Conservation (phyloP, 35 echinoderm and acorn worm genomes). For the Heliocidaris erythrogramma region DNA sequence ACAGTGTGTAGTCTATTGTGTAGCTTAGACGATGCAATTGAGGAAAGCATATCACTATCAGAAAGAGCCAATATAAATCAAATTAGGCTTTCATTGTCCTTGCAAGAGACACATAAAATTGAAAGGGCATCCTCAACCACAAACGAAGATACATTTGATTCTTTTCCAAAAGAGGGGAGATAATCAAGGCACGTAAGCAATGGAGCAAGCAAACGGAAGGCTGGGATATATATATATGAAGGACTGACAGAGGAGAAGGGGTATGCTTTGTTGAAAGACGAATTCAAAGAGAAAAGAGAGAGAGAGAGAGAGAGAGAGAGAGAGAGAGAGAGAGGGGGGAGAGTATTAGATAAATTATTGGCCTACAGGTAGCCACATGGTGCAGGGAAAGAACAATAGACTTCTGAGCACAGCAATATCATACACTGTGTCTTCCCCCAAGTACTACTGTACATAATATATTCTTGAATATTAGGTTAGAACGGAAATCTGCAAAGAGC, state of each 20-base stretch:
- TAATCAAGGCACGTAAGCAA: too few relatives aligned
- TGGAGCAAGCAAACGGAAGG: neutral
- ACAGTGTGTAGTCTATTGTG: neutral
- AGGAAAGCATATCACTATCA: neutral
- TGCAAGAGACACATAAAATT: neutral
- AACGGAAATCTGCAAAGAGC: too few relatives aligned
- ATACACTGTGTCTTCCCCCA: too few relatives aligned
- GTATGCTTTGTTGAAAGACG: neutral
- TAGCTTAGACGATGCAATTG: neutral
- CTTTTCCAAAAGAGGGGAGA: too few relatives aligned
- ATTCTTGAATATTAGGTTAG: too few relatives aligned
- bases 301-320: neutral
- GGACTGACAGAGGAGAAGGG: neutral
- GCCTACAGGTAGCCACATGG: neutral
- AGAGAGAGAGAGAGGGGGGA: neutral
- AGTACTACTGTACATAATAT: too few relatives aligned
- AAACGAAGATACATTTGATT: neutral
- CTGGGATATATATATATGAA: neutral
- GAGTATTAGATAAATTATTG: too few relatives aligned
- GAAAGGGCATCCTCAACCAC: neutral
- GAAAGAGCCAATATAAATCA: slow-evolving; percentile 1
- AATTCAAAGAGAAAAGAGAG: neutral
- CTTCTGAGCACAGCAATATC: neutral
- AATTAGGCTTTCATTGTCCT: slow-evolving; percentile 11
- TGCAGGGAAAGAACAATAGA: neutral